Conservation (phyloP, 2,888 invertebrate genomes). For the Drosophila macrospina region DNA sequence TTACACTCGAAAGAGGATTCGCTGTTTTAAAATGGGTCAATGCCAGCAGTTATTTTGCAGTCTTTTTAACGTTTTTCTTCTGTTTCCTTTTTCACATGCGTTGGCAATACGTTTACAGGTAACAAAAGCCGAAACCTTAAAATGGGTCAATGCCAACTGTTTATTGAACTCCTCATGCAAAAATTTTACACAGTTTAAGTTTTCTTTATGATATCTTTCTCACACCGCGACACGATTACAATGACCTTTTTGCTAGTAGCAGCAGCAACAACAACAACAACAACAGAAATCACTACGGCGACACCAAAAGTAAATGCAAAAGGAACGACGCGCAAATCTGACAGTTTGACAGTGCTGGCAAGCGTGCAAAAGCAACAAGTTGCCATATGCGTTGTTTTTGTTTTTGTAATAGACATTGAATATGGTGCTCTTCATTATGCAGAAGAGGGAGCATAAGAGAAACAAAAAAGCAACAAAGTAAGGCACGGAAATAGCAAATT, state of each 20-base stretch:
- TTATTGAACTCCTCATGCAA: conserved; percentile 52
- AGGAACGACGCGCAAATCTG: conserved; percentile 20
- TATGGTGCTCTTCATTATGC: conserved; percentile 27
- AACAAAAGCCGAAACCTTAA: conserved; percentile 16
- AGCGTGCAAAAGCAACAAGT: conserved; percentile 24
- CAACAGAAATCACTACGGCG: conserved; percentile 4
- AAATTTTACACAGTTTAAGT: conserved; percentile 5
- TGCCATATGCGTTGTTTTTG: conserved; percentile 16
- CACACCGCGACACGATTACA: conserved; percentile 16
- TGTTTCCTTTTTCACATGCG: background rate
- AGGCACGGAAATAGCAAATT: conserved; percentile 14
- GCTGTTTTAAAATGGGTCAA: background rate
- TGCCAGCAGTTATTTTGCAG: background rate
- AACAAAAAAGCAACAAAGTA: conserved; percentile 16
- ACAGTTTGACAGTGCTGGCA: conserved; percentile 36
- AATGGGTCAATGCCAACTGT: conserved; percentile 68
- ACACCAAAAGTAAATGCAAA: conserved; percentile 37
- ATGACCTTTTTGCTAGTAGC: conserved; percentile 14
- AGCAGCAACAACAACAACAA: conserved; percentile 12
- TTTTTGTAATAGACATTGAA: conserved; percentile 34
- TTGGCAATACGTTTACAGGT: background rate
- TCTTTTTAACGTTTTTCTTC: background rate
- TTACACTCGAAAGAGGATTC: conserved; percentile 24
- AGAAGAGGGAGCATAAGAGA: conserved; percentile 33
- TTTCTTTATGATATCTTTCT: conserved; percentile 7